These are phyloP conservation scores for Hirudo medicinalis DNA, from an alignment of 1,140 invertebrate species.

Conservation along the genomic window DNA sequence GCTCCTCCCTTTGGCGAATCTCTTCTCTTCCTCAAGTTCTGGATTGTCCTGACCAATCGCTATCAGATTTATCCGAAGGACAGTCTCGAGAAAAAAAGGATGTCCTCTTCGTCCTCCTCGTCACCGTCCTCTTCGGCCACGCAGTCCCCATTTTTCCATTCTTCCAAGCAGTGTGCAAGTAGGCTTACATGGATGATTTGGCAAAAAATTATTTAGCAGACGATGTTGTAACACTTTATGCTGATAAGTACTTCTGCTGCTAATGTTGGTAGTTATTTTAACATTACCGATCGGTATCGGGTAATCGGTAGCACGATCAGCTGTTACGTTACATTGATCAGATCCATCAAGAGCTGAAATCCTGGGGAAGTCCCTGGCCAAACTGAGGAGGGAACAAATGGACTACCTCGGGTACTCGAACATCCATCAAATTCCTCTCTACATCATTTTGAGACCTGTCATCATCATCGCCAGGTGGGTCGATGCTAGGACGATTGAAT, in stretches of 20 bases:
- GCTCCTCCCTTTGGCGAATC: neutral
- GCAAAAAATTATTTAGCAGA: too few relatives aligned
- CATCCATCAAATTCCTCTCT: constrained; percentile 59
- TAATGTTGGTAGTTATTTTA: neutral
- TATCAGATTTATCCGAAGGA: constrained; percentile 57
- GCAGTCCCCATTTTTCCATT: neutral
- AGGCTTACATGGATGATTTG: neutral
- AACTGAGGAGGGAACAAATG: constrained; percentile 44
- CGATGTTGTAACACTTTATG: neutral
- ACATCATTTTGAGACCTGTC: constrained; percentile 53
- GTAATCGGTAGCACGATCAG: neutral
- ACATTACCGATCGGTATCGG: neutral
- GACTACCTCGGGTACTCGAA: constrained; percentile 65
- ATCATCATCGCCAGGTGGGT: constrained; percentile 46
- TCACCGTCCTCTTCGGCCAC: constrained; percentile 13
- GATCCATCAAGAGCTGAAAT: neutral
- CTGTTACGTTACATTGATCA: neutral
- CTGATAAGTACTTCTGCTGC: neutral
- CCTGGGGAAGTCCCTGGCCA: neutral
- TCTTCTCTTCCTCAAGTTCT: constrained; percentile 49
- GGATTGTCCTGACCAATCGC: constrained; percentile 56
- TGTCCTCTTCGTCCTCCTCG: constrained; percentile 44
- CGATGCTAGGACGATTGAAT: neutral
- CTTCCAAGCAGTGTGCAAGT: constrained; percentile 11
- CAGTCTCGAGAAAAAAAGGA: constrained; percentile 49